These are phyloP conservation scores for Lagopus leucura DNA, from an alignment of 2,113 vertebrate species.

Conservation along the genomic window DNA sequence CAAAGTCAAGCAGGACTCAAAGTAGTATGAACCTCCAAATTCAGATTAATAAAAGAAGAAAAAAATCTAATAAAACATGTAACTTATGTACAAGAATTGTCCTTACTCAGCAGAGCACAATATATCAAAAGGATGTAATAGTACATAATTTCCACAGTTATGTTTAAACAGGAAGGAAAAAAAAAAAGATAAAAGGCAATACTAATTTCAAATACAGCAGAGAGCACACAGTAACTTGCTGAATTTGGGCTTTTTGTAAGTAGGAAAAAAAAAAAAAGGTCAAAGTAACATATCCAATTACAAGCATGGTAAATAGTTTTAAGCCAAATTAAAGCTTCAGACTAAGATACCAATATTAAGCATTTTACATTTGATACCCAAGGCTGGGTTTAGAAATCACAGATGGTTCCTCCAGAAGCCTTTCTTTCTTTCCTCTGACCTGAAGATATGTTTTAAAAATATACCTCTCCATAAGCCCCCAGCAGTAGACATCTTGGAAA, in stretches of 20 bases:
- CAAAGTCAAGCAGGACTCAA: neutral
- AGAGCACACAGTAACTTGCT: neutral
- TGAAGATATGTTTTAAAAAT: neutral
- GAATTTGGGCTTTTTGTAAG: neutral
- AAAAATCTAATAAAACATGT: neutral
- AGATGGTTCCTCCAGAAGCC: neutral
- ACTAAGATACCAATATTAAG: neutral
- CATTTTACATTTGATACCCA: neutral
- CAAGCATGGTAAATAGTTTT: neutral
- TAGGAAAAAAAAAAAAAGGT: neutral
- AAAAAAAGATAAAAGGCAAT: constrained; percentile 4
- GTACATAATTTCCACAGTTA: neutral
- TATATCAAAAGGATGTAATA: neutral
- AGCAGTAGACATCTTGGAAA: neutral
- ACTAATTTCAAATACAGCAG: neutral
- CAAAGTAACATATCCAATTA: neutral
- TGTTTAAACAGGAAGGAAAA: neutral
- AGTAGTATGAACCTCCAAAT: neutral
- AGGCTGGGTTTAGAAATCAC: neutral
- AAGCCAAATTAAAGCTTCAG: neutral
- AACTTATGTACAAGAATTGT: neutral
- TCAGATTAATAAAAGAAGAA: neutral
- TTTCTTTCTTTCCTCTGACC: neutral
- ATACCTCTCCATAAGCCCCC: neutral
- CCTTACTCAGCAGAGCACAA: neutral